A percentile compares a stretch with the other conserved stretches of the same genome.
These are phyloP conservation scores for Styela plicata DNA, from an alignment of 23 tunicate genomes.

Conservation along the genomic window DNA sequence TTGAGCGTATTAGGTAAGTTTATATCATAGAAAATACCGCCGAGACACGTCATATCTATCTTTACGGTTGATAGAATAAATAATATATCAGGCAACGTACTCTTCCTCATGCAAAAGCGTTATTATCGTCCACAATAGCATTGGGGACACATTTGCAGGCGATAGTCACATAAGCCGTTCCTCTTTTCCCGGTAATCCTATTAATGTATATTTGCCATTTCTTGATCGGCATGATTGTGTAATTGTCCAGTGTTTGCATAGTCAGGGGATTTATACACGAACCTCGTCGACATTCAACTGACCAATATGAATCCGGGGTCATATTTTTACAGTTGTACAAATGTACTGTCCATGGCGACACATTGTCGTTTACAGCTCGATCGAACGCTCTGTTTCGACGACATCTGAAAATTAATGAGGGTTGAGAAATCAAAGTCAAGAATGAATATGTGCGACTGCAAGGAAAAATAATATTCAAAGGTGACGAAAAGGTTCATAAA, in stretches of 20 bases:
- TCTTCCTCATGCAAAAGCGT: constrained; percentile 9
- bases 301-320: constrained; percentile 3
- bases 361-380: constrained; percentile 22
- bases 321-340: constrained; percentile 17
- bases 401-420: neutral
- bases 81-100: no score
- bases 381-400: neutral
- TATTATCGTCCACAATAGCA: neutral
- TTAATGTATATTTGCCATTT: neutral
- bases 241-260: neutral
- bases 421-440: no score
- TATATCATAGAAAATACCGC: no score
- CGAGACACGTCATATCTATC: no score
- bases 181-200: neutral
- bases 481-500: no score
- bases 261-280: constrained; percentile 25
- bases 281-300: constrained; percentile 24
- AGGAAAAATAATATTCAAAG: no score
- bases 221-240: constrained; percentile 19
- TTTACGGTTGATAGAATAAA: no score
- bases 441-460: no score
- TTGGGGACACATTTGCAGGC: constrained; percentile 33
- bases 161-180: constrained; percentile 1
- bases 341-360: constrained; percentile 27
- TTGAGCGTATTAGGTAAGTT: no score